Evolutionary conservation across 2,888 invertebrate genomes (phyloP).

Genomic region (Metalampra italica): DNA sequence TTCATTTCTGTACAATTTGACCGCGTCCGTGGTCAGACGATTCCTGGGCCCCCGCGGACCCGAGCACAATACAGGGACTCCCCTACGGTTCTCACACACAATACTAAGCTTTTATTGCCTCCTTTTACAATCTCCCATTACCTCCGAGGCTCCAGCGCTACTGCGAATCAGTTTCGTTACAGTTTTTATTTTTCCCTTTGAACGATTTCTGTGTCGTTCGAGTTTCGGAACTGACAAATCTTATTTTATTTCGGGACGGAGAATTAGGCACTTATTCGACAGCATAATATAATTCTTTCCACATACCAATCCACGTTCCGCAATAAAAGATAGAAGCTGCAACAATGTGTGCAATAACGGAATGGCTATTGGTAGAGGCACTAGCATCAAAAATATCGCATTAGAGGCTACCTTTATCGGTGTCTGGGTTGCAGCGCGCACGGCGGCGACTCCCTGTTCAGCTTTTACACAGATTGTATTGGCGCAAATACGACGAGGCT

Average conservation of each 20-base stretch:
- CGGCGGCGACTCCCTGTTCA: conserved; percentile 34
- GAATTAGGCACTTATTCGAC: conserved; percentile 23
- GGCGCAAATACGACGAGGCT: conserved; percentile 57
- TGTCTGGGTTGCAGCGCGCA: conserved; percentile 33
- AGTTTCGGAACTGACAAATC: conserved; percentile 43
- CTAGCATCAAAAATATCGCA: conserved; percentile 56
- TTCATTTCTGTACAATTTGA: conserved; percentile 80
- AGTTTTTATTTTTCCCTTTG: conserved; percentile 58
- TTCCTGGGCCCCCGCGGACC: conserved; percentile 70
- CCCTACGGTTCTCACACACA: conserved; percentile 74
- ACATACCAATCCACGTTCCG: conserved; percentile 2
- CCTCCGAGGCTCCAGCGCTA: conserved; percentile 65
- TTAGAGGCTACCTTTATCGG: conserved; percentile 52
- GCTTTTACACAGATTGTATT: conserved; percentile 69
- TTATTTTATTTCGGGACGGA: conserved; percentile 29
- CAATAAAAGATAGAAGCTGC: conserved; percentile 5
- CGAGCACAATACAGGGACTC: conserved; percentile 70
- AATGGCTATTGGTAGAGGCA: conserved; percentile 34
- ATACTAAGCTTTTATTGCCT: conserved; percentile 78
- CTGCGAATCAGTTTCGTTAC: conserved; percentile 76
- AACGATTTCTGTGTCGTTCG: conserved; percentile 59
- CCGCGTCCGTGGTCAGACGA: conserved; percentile 76
- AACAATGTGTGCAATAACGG: conserved; percentile 24
- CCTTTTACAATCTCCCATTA: conserved; percentile 78
- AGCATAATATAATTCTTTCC: conserved; percentile 15